Percentiles rank a stretch among this genome's conserved stretches.
phyloP scores from a whole-genome alignment of 1,140 invertebrate genomes.

The Episyrphus balteatus region DNA sequence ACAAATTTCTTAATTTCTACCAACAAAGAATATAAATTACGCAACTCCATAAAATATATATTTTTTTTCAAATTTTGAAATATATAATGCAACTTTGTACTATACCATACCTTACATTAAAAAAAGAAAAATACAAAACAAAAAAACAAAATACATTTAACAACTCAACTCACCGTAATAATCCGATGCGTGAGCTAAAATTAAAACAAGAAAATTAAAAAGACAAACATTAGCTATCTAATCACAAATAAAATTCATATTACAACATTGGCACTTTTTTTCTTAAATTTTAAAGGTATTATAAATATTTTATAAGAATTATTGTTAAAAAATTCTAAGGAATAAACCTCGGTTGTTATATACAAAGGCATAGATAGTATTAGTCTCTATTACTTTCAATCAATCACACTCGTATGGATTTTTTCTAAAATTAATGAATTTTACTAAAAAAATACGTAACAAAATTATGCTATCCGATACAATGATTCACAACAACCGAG shows the following conservation, averaged over 20 bases:
- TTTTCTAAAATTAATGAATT: too few species aligned
- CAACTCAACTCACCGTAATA: slow-evolving; percentile 91
- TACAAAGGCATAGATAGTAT: too few species aligned
- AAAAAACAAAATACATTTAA: slow-evolving; percentile 9
- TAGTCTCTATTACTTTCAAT: too few species aligned
- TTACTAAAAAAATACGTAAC: too few species aligned
- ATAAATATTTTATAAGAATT: background rate
- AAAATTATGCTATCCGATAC: too few species aligned
- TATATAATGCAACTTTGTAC: too few species aligned
- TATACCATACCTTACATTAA: too few species aligned
- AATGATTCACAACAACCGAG: too few species aligned
- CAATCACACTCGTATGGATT: too few species aligned
- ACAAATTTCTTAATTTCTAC: background rate
- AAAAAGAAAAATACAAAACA: slow-evolving; percentile 9
- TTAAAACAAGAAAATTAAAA: slow-evolving; percentile 20
- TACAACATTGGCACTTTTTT: background rate
- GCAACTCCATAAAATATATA: too few species aligned
- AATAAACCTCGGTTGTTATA: too few species aligned
- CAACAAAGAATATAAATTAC: slow-evolving; percentile 37
- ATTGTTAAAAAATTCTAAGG: background rate
- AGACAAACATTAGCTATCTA: background rate
- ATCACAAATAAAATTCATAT: slow-evolving; percentile 3
- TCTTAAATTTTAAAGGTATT: background rate
- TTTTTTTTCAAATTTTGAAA: too few species aligned
- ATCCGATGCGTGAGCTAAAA: slow-evolving; percentile 86